Evolutionary conservation across 2,888 invertebrate genomes (phyloP).

Genomic region (Xestobium rufovillosum): DNA sequence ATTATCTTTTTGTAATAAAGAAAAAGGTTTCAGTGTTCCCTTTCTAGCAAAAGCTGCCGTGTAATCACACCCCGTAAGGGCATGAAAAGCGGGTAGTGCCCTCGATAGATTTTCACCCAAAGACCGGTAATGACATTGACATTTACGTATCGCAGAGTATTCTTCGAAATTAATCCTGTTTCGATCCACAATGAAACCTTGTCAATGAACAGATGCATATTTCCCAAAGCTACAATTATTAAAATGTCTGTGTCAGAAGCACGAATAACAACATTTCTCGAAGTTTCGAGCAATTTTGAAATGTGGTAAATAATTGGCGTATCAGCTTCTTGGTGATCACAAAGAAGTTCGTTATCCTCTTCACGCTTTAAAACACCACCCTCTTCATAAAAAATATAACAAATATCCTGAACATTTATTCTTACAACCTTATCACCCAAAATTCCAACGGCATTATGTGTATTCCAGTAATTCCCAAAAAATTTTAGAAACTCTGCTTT

Average conservation of each 20-base stretch:
- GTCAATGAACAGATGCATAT: slow-evolving; percentile 16
- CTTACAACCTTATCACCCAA: slow-evolving; percentile 16
- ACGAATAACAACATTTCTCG: slow-evolving; percentile 16
- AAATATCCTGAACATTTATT: slow-evolving; percentile 11
- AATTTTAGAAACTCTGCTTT: slow-evolving; percentile 22
- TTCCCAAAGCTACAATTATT: slow-evolving; percentile 17
- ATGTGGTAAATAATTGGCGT: slow-evolving; percentile 18
- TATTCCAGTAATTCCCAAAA: slow-evolving; percentile 21
- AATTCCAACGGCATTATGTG: slow-evolving; percentile 19
- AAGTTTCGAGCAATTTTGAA: slow-evolving; percentile 8
- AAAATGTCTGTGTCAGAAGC: slow-evolving; percentile 18
- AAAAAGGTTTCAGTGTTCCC: slow-evolving; percentile 23
- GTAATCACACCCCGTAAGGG: slow-evolving; percentile 22
- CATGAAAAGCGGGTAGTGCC: slow-evolving; percentile 20
- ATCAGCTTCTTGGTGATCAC: slow-evolving; percentile 20
- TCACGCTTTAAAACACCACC: slow-evolving; percentile 7
- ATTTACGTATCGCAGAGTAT: slow-evolving; percentile 14
- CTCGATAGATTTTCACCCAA: slow-evolving; percentile 14
- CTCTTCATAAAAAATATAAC: slow-evolving; percentile 5
- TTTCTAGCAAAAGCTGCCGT: slow-evolving; percentile 21
- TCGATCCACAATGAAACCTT: slow-evolving; percentile 9
- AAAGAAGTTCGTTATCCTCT: slow-evolving; percentile 10
- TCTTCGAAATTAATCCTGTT: no score
- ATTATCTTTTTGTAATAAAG: slow-evolving; percentile 14
- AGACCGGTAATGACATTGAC: slow-evolving; percentile 15